These are phyloP conservation scores for Subanguina moxae DNA, from an alignment of 1,140 invertebrate species.

Conservation along the genomic window DNA sequence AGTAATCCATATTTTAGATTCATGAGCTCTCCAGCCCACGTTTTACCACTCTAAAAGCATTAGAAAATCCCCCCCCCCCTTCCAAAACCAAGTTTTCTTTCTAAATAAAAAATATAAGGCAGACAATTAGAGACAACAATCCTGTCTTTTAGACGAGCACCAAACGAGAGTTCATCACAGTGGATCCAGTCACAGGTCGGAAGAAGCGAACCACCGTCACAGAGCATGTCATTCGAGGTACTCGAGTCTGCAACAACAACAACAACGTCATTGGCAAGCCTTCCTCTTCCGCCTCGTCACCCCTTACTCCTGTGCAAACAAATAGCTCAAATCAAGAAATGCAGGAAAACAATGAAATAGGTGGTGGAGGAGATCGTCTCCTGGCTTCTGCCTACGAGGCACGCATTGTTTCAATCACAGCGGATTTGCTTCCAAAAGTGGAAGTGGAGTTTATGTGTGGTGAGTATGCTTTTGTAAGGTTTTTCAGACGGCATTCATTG, in stretches of 20 bases:
- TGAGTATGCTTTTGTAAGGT: neutral
- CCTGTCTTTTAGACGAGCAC: conserved; percentile 31
- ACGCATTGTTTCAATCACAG: conserved; percentile 12
- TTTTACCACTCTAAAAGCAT: too few relatives aligned
- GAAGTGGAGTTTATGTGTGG: conserved; percentile 39
- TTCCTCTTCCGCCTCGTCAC: neutral
- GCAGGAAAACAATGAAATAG: conserved; percentile 3
- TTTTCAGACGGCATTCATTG: conserved; percentile 3
- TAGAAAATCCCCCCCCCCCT: too few relatives aligned
- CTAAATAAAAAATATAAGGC: too few relatives aligned
- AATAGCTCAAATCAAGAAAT: conserved; percentile 5
- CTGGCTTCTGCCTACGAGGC: conserved; percentile 24
- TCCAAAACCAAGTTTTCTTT: too few relatives aligned
- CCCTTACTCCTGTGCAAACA: too few relatives aligned
- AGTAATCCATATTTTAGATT: too few relatives aligned
- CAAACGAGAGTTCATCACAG: conserved; percentile 38
- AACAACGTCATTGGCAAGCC: conserved; percentile 17
- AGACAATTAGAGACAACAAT: too few relatives aligned
- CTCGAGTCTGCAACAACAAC: conserved; percentile 19
- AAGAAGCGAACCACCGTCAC: conserved; percentile 51
- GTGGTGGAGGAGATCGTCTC: neutral
- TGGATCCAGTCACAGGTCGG: conserved; percentile 47
- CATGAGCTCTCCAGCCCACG: too few relatives aligned
- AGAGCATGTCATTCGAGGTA: conserved; percentile 41
- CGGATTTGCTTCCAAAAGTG: conserved; percentile 19